Base-by-base conservation (phyloP, 2,797 vertebrate genomes). In the Manis pentadactyla region DNA sequence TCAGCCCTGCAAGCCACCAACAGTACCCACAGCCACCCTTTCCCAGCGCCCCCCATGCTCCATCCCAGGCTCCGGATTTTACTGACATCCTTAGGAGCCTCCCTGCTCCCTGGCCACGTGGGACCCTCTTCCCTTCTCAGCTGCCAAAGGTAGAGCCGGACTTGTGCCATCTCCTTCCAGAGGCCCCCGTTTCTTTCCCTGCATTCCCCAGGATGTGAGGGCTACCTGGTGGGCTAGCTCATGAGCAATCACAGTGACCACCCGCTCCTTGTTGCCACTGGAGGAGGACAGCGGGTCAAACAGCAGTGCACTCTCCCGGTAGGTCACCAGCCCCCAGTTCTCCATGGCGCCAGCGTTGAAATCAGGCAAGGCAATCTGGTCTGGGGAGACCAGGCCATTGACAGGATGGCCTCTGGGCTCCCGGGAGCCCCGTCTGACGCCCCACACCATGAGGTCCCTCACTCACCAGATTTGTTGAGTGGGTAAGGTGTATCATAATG, bases 241-340 rank as follows among this genome's bases (percentile, higher is more conserved):
- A 0, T 99, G 99, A 13, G 99, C 98, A 0, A 99, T 98, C 66
- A 99, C 98, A 0, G 98, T 98, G 63, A 98, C 95, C 59, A 99
- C 98, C 4, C 99, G 98, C 97, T 99, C 99, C 97, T 99, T 99
- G 99, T 99, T 99, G 93, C 98, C 27, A 0, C 96, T 99, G 94
- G 99, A 99, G 95, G 99, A 99, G 46, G 97, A 93, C 0, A 0
- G 0, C 0, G 83, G 13, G 46, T 99, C 98, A 0, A 97, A 99
- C 27, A 99, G 98, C 87, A 99, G 98, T 0, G 99, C 96, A 0
- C 97, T 99, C 98, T 99, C 99, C 59, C 99, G 98, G 98, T 99
- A 99, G 5, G 99, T 99, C 97, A 99, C 96, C 93, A 99, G 98
- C 6, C 99, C 99, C 99, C 99, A 99, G 98, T 99, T 99, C 98